Base-by-base conservation (phyloP, 2,113 vertebrate species). In the Meles meles region DNA sequence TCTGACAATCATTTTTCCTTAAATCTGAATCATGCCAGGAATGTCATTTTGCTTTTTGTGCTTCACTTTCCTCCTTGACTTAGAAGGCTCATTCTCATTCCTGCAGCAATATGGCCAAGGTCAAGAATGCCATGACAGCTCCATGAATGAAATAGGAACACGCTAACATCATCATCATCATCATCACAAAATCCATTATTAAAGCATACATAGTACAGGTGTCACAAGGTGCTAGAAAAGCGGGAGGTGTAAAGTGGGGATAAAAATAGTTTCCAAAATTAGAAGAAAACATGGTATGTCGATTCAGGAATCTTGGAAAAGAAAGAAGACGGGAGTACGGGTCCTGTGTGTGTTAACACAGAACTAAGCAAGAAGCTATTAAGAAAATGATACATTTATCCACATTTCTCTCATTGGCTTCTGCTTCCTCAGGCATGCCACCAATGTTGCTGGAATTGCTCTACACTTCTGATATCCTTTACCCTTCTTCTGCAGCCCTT, bases 1-100 rank as follows among this genome's bases (percentile, higher is more conserved):
- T 27, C 90, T 81, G 29, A 83, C n/a, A 42, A 92, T 71, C 31
- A 94, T 86, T 95, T 91, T 80, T 52, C 44, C 39, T 94, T 72
- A 87, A 27, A 86, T 85, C 49, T 88, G 76, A 96, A 93, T 42
- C 59, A 88, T 34, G 47, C 3, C 5, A 81, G 59, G 49, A 91
- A 96, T 77, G 7, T 90, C 69, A 88, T 81, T 81, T 93, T 96
- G 44, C 29, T 80, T 81, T 82, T 34, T 47, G 63, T 57, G 37
- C 10, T 93, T 83, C 52, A 29, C 6, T 90, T 97, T 90, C 49
- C 18, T 84, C 23, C n/a, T 65, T 83, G 63, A 10, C 3, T 94
- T 85, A 29, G 1, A 72, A 37, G 49, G 63, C 21, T 69, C 55
- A 88, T 88, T 12, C 29, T 76, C 11, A 67, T 84, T 93, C 57